Evolutionary conservation across 2,113 vertebrate genomes (phyloP).

Genomic region (Heptranchias perlo): DNA sequence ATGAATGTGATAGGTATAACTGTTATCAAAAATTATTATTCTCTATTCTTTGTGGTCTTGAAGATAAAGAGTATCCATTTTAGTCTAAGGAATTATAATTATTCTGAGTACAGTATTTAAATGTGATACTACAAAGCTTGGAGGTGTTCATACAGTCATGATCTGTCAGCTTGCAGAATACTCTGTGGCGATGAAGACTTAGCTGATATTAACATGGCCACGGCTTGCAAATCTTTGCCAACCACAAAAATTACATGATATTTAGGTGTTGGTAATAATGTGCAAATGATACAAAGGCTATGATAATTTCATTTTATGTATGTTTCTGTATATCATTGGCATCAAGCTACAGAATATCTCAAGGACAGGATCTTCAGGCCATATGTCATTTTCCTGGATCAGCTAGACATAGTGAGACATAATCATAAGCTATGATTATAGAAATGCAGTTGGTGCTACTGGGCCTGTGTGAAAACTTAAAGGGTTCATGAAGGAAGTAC

Average conservation of each 20-base stretch:
- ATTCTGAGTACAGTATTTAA: neutral
- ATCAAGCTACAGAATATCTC: neutral
- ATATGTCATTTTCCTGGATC: neutral
- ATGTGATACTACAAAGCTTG: neutral
- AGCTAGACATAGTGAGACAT: neutral
- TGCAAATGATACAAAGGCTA: neutral
- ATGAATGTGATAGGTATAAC: neutral
- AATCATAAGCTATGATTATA: neutral
- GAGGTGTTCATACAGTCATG: neutral
- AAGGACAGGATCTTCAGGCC: neutral
- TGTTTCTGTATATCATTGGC: neutral
- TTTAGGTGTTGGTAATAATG: neutral
- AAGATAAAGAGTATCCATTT: neutral
- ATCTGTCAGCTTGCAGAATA: neutral
- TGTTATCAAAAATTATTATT: neutral
- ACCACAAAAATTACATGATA: neutral
- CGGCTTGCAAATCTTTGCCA: neutral
- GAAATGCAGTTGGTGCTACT: neutral
- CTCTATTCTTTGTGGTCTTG: neutral
- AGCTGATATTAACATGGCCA: neutral
- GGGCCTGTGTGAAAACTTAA: neutral
- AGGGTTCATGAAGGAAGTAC: neutral
- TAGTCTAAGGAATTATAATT: neutral
- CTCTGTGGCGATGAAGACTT: neutral
- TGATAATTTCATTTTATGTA: neutral